Percentiles rank a stretch among this genome's conserved stretches.
Evolutionary conservation across 1,140 invertebrate genomes (phyloP).

Genomic region (Aphis craccivora): DNA sequence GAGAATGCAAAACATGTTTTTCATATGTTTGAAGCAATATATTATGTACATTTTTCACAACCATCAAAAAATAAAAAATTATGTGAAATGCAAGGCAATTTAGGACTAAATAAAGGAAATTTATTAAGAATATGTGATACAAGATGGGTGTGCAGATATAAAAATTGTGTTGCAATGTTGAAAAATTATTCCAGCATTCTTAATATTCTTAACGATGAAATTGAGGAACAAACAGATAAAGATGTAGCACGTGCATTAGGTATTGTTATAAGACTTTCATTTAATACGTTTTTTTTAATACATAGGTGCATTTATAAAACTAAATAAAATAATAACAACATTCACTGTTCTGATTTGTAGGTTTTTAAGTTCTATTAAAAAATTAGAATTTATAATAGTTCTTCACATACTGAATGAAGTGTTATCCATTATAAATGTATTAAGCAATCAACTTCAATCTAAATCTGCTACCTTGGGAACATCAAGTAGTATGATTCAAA

Average conservation of each 20-base stretch:
- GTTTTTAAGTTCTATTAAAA: constrained; percentile 19
- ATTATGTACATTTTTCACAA: background rate
- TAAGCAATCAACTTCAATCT: constrained; percentile 25
- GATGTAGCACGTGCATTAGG: constrained; percentile 12
- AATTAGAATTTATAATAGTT: constrained; percentile 27
- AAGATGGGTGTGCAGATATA: background rate
- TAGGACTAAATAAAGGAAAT: background rate
- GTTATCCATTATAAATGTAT: background rate
- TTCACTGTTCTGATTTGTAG: background rate
- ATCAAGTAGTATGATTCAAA: background rate
- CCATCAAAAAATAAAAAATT: background rate
- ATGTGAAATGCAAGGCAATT: background rate
- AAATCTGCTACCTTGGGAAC: background rate
- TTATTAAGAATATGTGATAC: background rate
- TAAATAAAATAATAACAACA: background rate
- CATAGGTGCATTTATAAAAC: background rate
- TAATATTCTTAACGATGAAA: background rate
- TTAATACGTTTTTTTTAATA: background rate
- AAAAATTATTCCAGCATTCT: constrained; percentile 10
- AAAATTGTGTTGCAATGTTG: constrained; percentile 19
- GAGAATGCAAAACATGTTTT: background rate
- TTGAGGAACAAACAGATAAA: background rate
- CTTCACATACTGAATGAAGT: constrained; percentile 3
- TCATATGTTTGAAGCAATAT: background rate
- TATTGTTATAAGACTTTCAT: background rate